Evolutionary conservation across 2,797 vertebrate species (phyloP), one percentile per base, ranked within the genome.

Genomic region (Pseudochirops corinnae): DNA sequence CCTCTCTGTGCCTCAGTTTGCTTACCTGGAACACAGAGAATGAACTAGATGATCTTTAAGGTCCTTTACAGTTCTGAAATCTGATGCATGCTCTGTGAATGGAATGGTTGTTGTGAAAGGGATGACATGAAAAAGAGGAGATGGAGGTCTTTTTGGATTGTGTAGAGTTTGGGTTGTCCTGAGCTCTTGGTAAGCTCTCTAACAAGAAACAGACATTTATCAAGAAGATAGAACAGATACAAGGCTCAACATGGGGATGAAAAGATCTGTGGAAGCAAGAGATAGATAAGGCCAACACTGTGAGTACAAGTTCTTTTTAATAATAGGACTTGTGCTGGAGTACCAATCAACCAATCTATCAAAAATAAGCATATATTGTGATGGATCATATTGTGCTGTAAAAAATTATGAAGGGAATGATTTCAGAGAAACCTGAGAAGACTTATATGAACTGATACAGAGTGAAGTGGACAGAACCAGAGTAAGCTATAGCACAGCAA

Each of bases 61-160:
- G 5, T 74, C n/a, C 5, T 39, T 74, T 74, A 2, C 67, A 39
- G n/a, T 6, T 74, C 6, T 39, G 21, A 74, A n/a, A 74, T 7
- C n/a, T 74, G n/a, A 74, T 74, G 18, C n/a, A 74, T 74, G 67
- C n/a, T 74, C 18, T 9, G 2, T 74, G 67, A 21, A 74, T 6
- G 67, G 33, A 33, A 67, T 39, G 33, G 33, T 67, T 18, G 14
- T 67, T n/a, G 5, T n/a, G 33, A 53, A 94, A 58, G 91, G 92
- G 90, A 93, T 90, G 82, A 46, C 39, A 56, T 92, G 92, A 93
- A 46, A 5, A 60, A 67, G 91, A 82, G 93, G 94, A 50, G 56
- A 67, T 31, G 92, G 58, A 93, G 95, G 92, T 50, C 92, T 97
- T 87, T 82, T 55, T 39, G 56, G 58, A 50, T 57, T 74, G 24